Evolutionary conservation across 2,797 vertebrate genomes (phyloP), one percentile per base, ranked within the genome.

Genomic region (Chaetophractus vellerosus): DNA sequence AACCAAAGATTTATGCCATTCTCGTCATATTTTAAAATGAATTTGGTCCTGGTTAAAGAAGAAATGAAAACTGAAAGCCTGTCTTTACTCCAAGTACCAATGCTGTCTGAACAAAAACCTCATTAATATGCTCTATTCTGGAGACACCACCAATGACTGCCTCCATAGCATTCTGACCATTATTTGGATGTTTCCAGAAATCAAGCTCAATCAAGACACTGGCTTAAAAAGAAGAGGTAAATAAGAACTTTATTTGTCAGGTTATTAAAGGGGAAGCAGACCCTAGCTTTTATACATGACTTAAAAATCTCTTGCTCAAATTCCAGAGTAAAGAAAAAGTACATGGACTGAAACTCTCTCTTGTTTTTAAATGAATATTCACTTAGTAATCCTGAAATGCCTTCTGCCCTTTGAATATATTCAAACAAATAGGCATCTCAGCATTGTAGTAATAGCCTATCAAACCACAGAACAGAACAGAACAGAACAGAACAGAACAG

Each of bases 1-100:
- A 97, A 97, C 96, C 93, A 95, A 97, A 96, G 94, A 96, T 84
- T 90, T 96, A 94, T 96, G 96, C 93, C 93, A 96, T 87, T 96
- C 61, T 96, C 38, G 96, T 97, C 86, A 95, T 90, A 92, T 97
- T 92, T 95, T 86, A 95, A 96, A 97, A 96, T 72, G 78, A 96
- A 96, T 97, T 71, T 87, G n/a, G 50, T 89, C 61, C 59, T 91
- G 41, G 55, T 86, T 89, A 88, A 85, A 72, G 68, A 55, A 82
- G 74, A 89, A 87, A 89, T 66, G 57, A 92, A 96, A 96, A 93
- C 26, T 72, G 50, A 91, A 96, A 94, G 59, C 33, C 33, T 95
- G 50, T 72, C 68, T 92, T 95, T 89, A 94, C 83, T 91, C 48
- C 69, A 88, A 93, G 66, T 87, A 86, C 68, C 52, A 82, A 45